Percentiles rank a stretch among this genome's conserved stretches.
Conservation (phyloP, 2,888 invertebrate species). For the Leptinotarsa juncta region DNA sequence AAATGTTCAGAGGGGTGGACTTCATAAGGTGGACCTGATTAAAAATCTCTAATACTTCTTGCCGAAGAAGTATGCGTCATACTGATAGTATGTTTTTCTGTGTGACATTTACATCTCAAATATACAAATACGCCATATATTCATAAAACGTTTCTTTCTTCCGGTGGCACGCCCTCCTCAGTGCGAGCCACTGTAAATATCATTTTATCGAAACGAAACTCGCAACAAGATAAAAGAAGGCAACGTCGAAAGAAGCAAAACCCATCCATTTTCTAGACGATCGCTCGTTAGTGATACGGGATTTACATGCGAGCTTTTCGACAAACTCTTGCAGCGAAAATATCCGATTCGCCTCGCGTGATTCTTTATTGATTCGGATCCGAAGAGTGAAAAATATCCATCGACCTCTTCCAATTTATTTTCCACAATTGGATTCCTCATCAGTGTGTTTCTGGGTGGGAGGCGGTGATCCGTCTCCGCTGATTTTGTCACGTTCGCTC, state of each 20-base stretch:
- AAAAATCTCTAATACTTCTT: too few relatives aligned
- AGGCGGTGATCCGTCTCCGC: too few relatives aligned
- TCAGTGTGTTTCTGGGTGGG: neutral
- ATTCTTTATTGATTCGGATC: slow-evolving; percentile 9
- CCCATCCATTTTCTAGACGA: slow-evolving; percentile 37
- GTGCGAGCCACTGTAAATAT: slow-evolving; percentile 39
- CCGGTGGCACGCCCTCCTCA: neutral
- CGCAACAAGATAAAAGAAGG: slow-evolving; percentile 50
- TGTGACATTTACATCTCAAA: too few relatives aligned
- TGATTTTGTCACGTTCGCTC: too few relatives aligned
- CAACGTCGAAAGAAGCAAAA: slow-evolving; percentile 25
- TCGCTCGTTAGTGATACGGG: slow-evolving; percentile 33
- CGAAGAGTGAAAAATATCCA: neutral
- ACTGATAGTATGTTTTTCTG: too few relatives aligned
- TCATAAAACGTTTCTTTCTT: neutral
- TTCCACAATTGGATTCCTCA: slow-evolving; percentile 6
- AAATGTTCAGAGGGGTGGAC: too few relatives aligned
- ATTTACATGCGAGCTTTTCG: slow-evolving; percentile 14
- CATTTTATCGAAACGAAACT: slow-evolving; percentile 49
- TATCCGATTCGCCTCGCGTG: slow-evolving; percentile 2
- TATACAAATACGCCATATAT: too few relatives aligned
- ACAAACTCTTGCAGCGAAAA: slow-evolving; percentile 8
- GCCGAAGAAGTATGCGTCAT: too few relatives aligned
- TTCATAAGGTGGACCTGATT: too few relatives aligned
- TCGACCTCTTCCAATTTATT: slow-evolving; percentile 6